Evolutionary conservation across 2,888 invertebrate species (phyloP), one percentile per base, ranked within the genome.

Genomic region (Buathra laborator): DNA sequence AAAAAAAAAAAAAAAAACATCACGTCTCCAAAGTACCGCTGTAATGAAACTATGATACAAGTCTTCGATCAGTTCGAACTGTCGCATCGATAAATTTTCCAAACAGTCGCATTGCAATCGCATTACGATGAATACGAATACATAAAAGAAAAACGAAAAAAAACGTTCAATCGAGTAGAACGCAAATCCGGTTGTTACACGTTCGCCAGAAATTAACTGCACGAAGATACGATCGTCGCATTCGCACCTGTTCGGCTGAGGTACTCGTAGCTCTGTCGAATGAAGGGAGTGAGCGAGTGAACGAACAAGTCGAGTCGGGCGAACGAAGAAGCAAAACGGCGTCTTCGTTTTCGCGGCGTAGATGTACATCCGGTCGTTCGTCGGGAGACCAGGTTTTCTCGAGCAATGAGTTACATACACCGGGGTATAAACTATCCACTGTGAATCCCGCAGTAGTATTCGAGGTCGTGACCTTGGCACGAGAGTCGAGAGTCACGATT

Each of bases 141-240:
- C 24, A 24, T 32, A 64, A n/a, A 62, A 75, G 24, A 16, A 51
- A 80, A 37, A 37, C 37, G 37, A 37, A 51, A 66, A 44, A 59
- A 78, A n/a, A n/a, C 46, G 43, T 77, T 24, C 19, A 75, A 78
- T 48, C 71, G 64, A 62, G 53, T 24, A 51, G 68, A 79, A 84
- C 74, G 86, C 83, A 86, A 87, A 86, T 87, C 86, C 86, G 87
- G 85, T 87, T 78, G 86, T 86, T 87, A 83, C 71, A 66, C 81
- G 85, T 87, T 86, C 83, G 71, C 74, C 53, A 79, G 86, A 88
- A 90, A 90, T 91, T 90, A 91, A 80, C 88, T 86, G 90, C 89
- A 90, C 90, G 90, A 88, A 88, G 89, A 85, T 86, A 87, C 75
- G 79, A 86, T 85, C 85, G 79, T 81, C 72, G 83, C 76, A 74